Evolutionary conservation across 37 sponge, comb jelly and placozoan species (phyloP).

Genomic region (Bolinopsis microptera): DNA sequence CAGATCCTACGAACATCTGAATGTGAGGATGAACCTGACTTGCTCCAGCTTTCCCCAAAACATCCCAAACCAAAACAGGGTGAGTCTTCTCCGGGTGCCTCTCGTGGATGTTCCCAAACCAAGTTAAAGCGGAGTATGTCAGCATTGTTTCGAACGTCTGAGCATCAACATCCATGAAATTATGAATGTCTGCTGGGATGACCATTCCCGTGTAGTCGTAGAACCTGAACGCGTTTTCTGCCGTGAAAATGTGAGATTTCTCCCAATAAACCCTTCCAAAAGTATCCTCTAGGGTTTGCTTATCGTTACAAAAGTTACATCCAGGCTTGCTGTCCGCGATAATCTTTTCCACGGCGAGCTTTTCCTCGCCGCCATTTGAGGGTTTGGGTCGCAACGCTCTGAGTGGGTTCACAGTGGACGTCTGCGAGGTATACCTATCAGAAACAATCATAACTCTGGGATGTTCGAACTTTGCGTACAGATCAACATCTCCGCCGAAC

Average conservation of each 20-base stretch:
- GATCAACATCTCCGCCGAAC: neutral
- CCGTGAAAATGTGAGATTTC: constrained; percentile 7
- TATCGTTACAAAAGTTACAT: neutral
- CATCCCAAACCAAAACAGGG: constrained; percentile 7
- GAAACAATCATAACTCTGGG: neutral
- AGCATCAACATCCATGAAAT: neutral
- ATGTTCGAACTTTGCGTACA: constrained; percentile 1
- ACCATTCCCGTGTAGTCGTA: constrained; percentile 17
- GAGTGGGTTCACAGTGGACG: neutral
- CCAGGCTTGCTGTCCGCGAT: neutral
- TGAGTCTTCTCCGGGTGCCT: neutral
- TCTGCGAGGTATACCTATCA: neutral
- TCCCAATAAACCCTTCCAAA: neutral
- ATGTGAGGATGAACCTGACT: constrained; percentile 40
- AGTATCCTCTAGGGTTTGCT: neutral
- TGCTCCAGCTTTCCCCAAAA: constrained; percentile 37
- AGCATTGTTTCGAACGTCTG: neutral
- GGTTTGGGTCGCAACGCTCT: neutral
- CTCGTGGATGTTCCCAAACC: constrained; percentile 32
- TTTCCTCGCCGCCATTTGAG: neutral
- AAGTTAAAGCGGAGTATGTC: neutral
- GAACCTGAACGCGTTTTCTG: constrained; percentile 11
- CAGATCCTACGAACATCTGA: neutral
- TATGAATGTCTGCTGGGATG: constrained; percentile 5
- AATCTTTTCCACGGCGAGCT: neutral